Evolutionary conservation across 2,113 vertebrate genomes (phyloP).

Genomic region (Seriola dumerili): DNA sequence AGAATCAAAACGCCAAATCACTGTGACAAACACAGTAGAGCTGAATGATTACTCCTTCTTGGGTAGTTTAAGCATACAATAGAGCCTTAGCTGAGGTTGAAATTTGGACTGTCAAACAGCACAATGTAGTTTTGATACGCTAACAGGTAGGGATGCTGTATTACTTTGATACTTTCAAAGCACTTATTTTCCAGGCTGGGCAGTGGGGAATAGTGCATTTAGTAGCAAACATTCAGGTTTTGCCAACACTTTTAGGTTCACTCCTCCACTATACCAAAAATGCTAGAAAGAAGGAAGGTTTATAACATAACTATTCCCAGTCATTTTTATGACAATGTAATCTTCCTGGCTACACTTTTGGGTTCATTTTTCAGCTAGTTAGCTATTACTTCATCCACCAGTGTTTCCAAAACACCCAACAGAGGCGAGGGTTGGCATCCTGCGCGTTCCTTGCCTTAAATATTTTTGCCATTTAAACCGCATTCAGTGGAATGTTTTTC

Average conservation of each 20-base stretch:
- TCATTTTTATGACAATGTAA: neutral
- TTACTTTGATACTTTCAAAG: neutral
- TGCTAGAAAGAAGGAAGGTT: neutral
- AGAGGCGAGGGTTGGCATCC: neutral
- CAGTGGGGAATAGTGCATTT: neutral
- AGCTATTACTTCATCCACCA: slow-evolving; percentile 3
- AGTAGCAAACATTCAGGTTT: neutral
- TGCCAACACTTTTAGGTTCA: neutral
- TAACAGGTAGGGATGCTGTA: neutral
- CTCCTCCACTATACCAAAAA: neutral
- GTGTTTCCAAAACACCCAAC: slow-evolving; percentile 49
- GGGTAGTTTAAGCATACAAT: neutral
- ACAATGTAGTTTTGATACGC: neutral
- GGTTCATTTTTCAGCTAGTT: slow-evolving; percentile 16
- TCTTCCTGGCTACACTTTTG: neutral
- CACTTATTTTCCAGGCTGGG: neutral
- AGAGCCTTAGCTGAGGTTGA: neutral
- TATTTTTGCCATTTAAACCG: slow-evolving; percentile 13
- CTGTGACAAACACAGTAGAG: neutral
- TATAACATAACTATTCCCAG: neutral
- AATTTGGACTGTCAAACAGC: neutral
- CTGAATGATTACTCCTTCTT: neutral
- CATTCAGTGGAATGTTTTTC: slow-evolving; percentile 14
- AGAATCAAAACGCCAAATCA: slow-evolving; percentile 7
- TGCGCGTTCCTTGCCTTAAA: neutral